Conservation (phyloP, 2,797 vertebrate species). For the Onychomys torridus region DNA sequence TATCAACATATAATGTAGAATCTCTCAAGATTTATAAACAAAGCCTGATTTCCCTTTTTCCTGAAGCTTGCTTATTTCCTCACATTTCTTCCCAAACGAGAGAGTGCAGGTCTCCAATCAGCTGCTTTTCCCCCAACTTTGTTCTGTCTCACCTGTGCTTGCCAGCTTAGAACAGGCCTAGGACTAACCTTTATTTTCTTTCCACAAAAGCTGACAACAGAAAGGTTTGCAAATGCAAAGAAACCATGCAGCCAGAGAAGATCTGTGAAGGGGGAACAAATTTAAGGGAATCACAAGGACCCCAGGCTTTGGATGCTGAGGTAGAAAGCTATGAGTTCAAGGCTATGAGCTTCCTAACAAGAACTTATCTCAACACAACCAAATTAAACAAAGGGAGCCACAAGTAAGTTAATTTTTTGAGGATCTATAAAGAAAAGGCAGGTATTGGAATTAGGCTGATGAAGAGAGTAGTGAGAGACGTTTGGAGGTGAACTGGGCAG, state of each 20-base stretch:
- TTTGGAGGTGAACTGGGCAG: too few species aligned
- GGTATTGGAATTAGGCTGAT: background rate
- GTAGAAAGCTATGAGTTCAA: background rate
- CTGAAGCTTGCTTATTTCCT: background rate
- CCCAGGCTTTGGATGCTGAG: background rate
- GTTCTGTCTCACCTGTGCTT: background rate
- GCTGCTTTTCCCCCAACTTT: background rate
- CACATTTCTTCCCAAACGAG: background rate
- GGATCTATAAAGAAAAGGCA: background rate
- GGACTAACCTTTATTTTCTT: background rate
- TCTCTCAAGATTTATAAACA: background rate
- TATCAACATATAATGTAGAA: background rate
- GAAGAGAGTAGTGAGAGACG: background rate
- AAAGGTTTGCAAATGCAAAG: background rate
- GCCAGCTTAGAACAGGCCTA: background rate
- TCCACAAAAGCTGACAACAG: background rate
- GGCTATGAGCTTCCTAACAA: background rate
- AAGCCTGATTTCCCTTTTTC: background rate
- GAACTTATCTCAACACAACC: background rate
- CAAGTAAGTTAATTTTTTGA: conserved; percentile 8
- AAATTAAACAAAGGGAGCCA: background rate
- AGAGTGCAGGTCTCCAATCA: background rate
- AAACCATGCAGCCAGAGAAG: background rate
- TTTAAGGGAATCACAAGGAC: background rate
- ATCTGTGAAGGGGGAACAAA: background rate